phyloP scores from a whole-genome alignment of 2,113 vertebrate genomes.

The Callorhinus ursinus region DNA sequence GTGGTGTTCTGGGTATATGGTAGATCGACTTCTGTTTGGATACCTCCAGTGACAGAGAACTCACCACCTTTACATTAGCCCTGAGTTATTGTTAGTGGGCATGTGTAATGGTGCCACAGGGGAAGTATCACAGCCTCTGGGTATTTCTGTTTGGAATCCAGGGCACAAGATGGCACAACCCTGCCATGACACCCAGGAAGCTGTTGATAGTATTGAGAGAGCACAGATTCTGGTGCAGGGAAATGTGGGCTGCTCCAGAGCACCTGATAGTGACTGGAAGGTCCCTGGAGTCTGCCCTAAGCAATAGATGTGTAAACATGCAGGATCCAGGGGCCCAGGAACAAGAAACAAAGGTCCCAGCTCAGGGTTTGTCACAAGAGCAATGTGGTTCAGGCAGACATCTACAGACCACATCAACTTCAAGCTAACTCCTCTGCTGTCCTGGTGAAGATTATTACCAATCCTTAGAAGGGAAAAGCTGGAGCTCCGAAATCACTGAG shows the following conservation, averaged over 20 bases:
- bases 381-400: neutral
- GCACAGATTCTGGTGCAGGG: neutral
- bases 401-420: neutral
- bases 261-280: neutral
- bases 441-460: neutral
- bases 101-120: neutral
- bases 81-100: neutral
- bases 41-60: neutral
- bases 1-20: neutral
- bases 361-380: neutral
- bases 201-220: neutral
- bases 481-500: neutral
- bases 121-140: accelerated
- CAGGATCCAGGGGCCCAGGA: neutral
- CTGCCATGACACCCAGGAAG: neutral
- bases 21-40: neutral
- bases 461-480: neutral
- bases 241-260: neutral
- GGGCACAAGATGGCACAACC: neutral
- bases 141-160: neutral
- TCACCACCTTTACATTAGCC: neutral
- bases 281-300: neutral
- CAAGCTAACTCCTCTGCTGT: neutral
- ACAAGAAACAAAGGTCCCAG: neutral
- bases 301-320: neutral